Evolutionary conservation across 2,113 vertebrate genomes (phyloP), one percentile per base, ranked within the genome.

Genomic region (Mesembrinibis cayennensis): DNA sequence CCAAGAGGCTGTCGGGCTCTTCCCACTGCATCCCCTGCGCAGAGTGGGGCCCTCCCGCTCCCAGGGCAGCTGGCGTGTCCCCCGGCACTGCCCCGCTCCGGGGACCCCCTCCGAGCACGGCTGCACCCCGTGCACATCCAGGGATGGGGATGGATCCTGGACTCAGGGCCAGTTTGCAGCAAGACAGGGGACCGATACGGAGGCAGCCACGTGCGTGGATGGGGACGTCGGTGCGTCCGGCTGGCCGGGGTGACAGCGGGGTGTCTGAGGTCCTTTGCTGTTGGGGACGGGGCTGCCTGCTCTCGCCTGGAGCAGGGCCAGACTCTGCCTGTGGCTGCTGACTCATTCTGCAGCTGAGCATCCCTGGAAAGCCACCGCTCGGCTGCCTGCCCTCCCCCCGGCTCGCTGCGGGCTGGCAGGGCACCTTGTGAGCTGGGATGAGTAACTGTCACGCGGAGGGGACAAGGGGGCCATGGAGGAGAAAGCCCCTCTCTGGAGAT

Each of bases 301-400:
- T 61, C 2, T 13, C 2, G 59, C 17, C 59, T 96, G 95, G 95
- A 95, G 91, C 50, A 2, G 32, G 45, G 93, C 96, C 96, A 97
- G 84, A 7, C 69, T 13, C 72, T 83, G 95, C 55, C 86, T 36
- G 58, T 38, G 86, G 89, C 93, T 96, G 96, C 96, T 97, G 96
- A 96, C 96, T 97, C 96, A 97, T 94, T 91, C 96, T 95, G 94
- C 96, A 95, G 95, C 93, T 89, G 79, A 92, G 94, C 94, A 95
- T 92, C 95, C 94, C 94, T 91, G 94, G 91, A 96, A 96, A 96
- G 91, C 83, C 94, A 50, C 67, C 8, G 58, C 85, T 89, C 87
- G 4, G 34, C 44, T 29, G 36, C 40, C 38, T 8, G 36, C 84
- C 78, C 82, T 44, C 61, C 47, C 88, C 87, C 53, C 13, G 2